phyloP scores from a whole-genome alignment of 2,888 invertebrate species.

The Oscheius sp. region DNA sequence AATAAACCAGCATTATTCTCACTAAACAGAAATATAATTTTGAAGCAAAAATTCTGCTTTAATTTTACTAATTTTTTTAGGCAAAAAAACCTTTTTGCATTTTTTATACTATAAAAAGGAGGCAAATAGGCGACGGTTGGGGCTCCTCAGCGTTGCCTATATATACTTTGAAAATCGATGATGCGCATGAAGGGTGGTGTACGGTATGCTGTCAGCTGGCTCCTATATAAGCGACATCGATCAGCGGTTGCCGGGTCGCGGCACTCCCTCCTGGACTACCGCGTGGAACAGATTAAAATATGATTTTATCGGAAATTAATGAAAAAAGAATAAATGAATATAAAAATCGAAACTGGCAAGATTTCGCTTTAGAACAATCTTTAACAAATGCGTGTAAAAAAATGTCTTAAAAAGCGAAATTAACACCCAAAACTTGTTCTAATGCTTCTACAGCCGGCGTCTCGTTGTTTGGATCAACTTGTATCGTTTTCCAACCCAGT shows the following conservation, averaged over 20 bases:
- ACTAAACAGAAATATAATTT: too few species aligned
- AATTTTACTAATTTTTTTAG: not conserved
- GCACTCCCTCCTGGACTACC: conserved; percentile 20
- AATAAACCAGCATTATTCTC: not conserved
- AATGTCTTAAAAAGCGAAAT: conserved; percentile 16
- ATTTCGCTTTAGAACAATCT: too few species aligned
- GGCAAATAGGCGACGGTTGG: conserved; percentile 21
- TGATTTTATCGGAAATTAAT: not conserved
- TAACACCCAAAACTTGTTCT: conserved; percentile 3
- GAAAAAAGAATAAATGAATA: not conserved
- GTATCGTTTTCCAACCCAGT: conserved; percentile 55
- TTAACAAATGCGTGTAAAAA: not conserved
- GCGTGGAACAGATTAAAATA: not conserved
- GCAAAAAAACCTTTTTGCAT: not conserved
- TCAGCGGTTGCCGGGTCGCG: conserved; percentile 23
- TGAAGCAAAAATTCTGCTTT: too few species aligned
- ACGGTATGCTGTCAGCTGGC: conserved; percentile 31
- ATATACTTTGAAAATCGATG: conserved; percentile 36
- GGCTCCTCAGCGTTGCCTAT: conserved; percentile 26
- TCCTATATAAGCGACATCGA: conserved; percentile 32
- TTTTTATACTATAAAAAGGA: conserved; percentile 5
- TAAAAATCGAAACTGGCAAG: too few species aligned
- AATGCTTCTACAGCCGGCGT: not conserved
- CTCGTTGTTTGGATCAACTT: conserved; percentile 32
- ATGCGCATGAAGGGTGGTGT: conserved; percentile 22